A percentile compares a stretch with the other conserved stretches of the same genome.
Evolutionary conservation across 2,797 vertebrate species (phyloP).

Genomic region (Varecia variegata): DNA sequence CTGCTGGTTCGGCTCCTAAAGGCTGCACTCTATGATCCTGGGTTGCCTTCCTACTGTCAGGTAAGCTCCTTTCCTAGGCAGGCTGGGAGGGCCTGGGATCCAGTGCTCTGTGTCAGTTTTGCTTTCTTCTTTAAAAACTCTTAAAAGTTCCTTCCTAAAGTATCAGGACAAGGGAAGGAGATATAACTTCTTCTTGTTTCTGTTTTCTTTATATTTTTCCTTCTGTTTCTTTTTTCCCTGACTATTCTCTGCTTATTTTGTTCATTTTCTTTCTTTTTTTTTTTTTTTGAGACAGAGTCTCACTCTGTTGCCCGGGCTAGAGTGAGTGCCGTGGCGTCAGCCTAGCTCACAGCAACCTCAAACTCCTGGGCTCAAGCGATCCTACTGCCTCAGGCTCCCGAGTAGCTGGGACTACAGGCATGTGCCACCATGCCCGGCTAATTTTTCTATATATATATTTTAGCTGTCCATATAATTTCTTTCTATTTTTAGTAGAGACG

Average conservation of each 20-base stretch:
- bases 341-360: no score
- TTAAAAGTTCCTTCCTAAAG: background rate
- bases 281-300: no score
- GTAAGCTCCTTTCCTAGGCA: conserved; percentile 77
- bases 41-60: conserved; percentile 94
- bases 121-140: background rate
- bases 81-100: no score
- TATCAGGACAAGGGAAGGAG: background rate
- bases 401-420: no score
- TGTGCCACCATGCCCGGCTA: no score
- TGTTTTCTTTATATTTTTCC: background rate
- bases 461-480: no score
- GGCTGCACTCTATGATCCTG: conserved; percentile 92
- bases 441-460: no score
- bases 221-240: background rate
- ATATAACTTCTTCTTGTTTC: background rate
- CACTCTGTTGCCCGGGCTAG: no score
- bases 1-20: conserved; percentile 92
- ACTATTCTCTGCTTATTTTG: background rate
- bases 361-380: no score
- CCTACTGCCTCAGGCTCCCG: no score
- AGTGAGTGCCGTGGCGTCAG: no score
- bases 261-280: background rate
- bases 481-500: no score
- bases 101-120: background rate